phyloP scores from a whole-genome alignment of 2,113 vertebrate genomes.

The Pagrus major region DNA sequence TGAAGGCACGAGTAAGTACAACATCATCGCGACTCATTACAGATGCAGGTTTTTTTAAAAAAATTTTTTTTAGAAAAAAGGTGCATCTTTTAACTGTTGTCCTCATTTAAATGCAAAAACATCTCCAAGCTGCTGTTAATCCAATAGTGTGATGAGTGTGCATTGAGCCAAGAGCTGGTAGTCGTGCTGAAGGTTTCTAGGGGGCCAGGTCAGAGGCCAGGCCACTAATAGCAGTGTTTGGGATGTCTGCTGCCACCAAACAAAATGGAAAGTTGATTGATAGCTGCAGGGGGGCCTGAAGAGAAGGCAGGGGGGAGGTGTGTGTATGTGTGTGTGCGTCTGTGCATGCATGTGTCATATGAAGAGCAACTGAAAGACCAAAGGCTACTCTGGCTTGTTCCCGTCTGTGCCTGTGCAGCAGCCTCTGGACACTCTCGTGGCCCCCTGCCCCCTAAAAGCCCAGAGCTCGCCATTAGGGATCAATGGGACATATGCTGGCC shows the following conservation, averaged over 20 bases:
- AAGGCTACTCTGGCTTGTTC: slow-evolving; percentile 47
- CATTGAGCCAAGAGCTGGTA: slow-evolving; percentile 13
- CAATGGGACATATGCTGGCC: slow-evolving; percentile 91
- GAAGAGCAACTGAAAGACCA: slow-evolving; percentile 62
- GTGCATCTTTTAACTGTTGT: background rate
- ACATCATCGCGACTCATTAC: background rate
- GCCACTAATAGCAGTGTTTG: slow-evolving; percentile 98
- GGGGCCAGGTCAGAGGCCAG: slow-evolving; percentile 91
- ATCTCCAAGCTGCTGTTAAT: slow-evolving; percentile 49
- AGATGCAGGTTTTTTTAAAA: background rate
- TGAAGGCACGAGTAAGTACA: slow-evolving; percentile 97
- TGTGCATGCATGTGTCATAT: slow-evolving; percentile 41
- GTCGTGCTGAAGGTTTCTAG: slow-evolving; percentile 85
- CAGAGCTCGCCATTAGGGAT: slow-evolving; percentile 86
- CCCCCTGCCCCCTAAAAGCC: slow-evolving; percentile 76
- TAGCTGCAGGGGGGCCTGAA: slow-evolving; percentile 88
- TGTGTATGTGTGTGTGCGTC: slow-evolving; percentile 15
- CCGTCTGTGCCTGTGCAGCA: slow-evolving; percentile 87
- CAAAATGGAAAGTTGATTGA: slow-evolving; percentile 99
- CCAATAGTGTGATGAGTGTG: slow-evolving; percentile 48
- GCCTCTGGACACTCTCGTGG: slow-evolving; percentile 79
- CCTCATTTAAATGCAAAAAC: slow-evolving; percentile 50
- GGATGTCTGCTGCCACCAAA: slow-evolving; percentile 98
- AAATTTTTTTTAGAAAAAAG: background rate
- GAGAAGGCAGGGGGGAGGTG: slow-evolving; percentile 34